A percentile compares a stretch with the other conserved stretches of the same genome.
phyloP scores from a whole-genome alignment of 2,888 invertebrate species.

The Ennomos erosarius region DNA sequence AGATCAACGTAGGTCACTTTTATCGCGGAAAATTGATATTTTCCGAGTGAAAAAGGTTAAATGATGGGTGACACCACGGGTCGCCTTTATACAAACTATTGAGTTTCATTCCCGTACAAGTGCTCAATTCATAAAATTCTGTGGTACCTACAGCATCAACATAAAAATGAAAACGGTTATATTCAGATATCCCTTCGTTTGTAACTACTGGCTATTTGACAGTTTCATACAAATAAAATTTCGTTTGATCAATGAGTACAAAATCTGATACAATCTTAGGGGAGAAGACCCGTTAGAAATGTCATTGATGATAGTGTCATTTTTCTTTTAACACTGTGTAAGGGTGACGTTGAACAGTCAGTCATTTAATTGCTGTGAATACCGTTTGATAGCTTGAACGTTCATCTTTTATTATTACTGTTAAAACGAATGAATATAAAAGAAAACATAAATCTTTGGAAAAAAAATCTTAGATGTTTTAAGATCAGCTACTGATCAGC shows the following conservation, averaged over 20 bases:
- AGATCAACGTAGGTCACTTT: too few relatives aligned
- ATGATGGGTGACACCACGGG: too few relatives aligned
- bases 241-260: slow-evolving; percentile 37
- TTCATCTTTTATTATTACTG: too few relatives aligned
- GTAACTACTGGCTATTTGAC: slow-evolving; percentile 31
- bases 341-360: too few relatives aligned
- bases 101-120: slow-evolving; percentile 32
- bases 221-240: slow-evolving; percentile 39
- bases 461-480: too few relatives aligned
- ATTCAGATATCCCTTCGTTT: slow-evolving; percentile 9
- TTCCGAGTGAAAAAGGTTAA: too few relatives aligned
- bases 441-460: too few relatives aligned
- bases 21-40: too few relatives aligned
- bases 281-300: slow-evolving; percentile 31
- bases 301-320: slow-evolving; percentile 29
- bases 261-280: slow-evolving; percentile 31
- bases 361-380: too few relatives aligned
- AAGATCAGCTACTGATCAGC: too few relatives aligned
- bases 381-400: too few relatives aligned
- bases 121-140: background rate
- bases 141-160: background rate
- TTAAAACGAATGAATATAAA: too few relatives aligned
- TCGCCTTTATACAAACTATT: background rate
- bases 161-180: slow-evolving; percentile 10
- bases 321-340: background rate